Evolutionary conservation across 2,888 invertebrate species (phyloP).

Genomic region (Aphidius colemani): DNA sequence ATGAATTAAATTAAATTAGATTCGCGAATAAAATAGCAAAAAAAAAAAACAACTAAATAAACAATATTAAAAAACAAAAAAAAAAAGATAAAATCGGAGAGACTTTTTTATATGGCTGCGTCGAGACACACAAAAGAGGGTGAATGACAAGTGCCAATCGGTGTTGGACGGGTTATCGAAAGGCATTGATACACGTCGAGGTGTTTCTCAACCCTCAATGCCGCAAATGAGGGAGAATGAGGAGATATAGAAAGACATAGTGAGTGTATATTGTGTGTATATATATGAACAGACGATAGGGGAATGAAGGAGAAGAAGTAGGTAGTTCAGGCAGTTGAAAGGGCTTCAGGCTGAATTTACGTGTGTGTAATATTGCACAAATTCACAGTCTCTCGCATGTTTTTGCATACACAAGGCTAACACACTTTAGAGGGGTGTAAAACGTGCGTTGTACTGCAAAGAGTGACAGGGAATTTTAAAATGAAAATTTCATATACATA

Average conservation of each 20-base stretch:
- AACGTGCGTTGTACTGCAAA: not conserved
- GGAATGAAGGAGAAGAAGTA: too few species aligned
- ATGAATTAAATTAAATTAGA: too few species aligned
- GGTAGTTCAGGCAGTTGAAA: too few species aligned
- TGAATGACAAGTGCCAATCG: slow-evolving; percentile 35
- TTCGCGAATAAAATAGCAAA: not conserved
- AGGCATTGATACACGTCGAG: slow-evolving; percentile 37
- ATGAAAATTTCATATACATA: slow-evolving; percentile 24
- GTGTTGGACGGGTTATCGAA: slow-evolving; percentile 40
- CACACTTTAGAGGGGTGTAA: slow-evolving; percentile 4
- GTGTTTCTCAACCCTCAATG: slow-evolving; percentile 25
- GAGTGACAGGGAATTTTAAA: slow-evolving; percentile 16
- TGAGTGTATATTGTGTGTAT: too few species aligned
- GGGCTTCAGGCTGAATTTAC: not conserved
- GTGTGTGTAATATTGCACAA: slow-evolving; percentile 10
- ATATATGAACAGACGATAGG: too few species aligned
- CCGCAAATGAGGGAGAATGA: too few species aligned
- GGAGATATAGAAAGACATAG: too few species aligned
- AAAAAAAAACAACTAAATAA: slow-evolving; percentile 5
- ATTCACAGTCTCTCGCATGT: slow-evolving; percentile 4
- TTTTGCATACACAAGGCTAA: slow-evolving; percentile 11
- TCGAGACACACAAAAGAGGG: not conserved
- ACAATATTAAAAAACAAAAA: not conserved
- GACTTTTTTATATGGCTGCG: not conserved
- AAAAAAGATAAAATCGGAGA: too few species aligned